Base-by-base conservation (phyloP, 2,113 vertebrate species). In the Steatornis caripensis region DNA sequence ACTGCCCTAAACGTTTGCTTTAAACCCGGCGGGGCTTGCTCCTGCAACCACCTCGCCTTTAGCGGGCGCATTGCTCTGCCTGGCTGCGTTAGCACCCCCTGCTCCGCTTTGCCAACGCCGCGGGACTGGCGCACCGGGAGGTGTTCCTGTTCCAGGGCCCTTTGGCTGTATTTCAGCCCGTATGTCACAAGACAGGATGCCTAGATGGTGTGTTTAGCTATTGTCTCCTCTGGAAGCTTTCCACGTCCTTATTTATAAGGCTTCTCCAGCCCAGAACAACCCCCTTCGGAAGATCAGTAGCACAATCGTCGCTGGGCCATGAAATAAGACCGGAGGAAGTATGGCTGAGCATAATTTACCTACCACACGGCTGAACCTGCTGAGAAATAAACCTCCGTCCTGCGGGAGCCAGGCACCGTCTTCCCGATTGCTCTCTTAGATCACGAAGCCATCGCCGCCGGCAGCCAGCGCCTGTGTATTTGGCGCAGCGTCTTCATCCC, bases 1-100 rank as follows among this genome's bases (percentile, higher is more conserved):
- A 0, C 34, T 15, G 27, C 48, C 10, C 1, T n/a, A 53, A 64
- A 66, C 0, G 1, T 27, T 53, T 36, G 18, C 60, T 85, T 75
- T 22, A n/a, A 68, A 19, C 29, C 36, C 16, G 21, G 20, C 0
- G 4, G 61, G 43, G 62, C 20, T 71, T 19, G 11, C 49, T 76
- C 78, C 65, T 51, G 45, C 45, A 17, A 24, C 37, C 7, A 12
- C 7, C 79, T 39, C n/a, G 0, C 57, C 34, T 34, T 34, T 10
- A 7, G 4, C 2, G 5, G 15, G 51, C 3, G 1, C 10, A 0
- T 10, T 1, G 2, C 68, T 43, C 62, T 58, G 45, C 51, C 64
- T 5, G 24, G 12, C 7, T 3, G n/a, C 7, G 43, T 49, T 16
- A 2, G 29, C 77, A 15, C 26, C 54, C 24, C 57, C 62, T 26